Percentiles rank a stretch among this genome's conserved stretches.
These are phyloP conservation scores for Ophraella communa DNA, from an alignment of 2,888 invertebrate genomes.

Conservation along the genomic window DNA sequence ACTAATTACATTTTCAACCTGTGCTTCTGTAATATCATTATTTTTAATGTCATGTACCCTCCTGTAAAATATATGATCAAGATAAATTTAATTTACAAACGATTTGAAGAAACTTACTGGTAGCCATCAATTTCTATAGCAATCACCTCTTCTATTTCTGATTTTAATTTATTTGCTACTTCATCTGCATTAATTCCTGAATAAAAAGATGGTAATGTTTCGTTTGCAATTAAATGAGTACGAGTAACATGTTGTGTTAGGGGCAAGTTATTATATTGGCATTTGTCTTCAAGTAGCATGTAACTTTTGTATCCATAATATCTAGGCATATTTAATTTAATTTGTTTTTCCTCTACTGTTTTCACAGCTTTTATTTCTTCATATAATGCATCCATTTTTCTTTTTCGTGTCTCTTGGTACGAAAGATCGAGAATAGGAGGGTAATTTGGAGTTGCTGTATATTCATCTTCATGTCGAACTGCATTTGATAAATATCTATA, in stretches of 20 bases:
- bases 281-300: constrained; percentile 66
- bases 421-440: constrained; percentile 72
- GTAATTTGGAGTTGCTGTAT: constrained; percentile 60
- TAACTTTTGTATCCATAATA: constrained; percentile 80
- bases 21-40: constrained; percentile 45
- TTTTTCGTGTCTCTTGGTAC: constrained; percentile 60
- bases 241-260: constrained; percentile 79
- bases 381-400: constrained; percentile 60
- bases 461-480: constrained; percentile 50
- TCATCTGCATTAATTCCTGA: constrained; percentile 56
- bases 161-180: constrained; percentile 62
- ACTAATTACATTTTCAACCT: constrained; percentile 61
- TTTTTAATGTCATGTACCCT: constrained; percentile 48
- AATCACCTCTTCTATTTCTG: constrained; percentile 69
- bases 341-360: constrained; percentile 84
- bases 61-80: constrained; percentile 49
- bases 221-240: constrained; percentile 71
- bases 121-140: constrained; percentile 67
- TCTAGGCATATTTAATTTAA: constrained; percentile 81
- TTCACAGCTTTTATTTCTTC: constrained; percentile 68
- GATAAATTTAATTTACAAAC: not conserved
- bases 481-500: constrained; percentile 27
- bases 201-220: constrained; percentile 69
- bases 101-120: constrained; percentile 59
- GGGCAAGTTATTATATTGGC: constrained; percentile 73